Base-by-base conservation (phyloP, 2,888 invertebrate species). In the Harpalus rufipes region DNA sequence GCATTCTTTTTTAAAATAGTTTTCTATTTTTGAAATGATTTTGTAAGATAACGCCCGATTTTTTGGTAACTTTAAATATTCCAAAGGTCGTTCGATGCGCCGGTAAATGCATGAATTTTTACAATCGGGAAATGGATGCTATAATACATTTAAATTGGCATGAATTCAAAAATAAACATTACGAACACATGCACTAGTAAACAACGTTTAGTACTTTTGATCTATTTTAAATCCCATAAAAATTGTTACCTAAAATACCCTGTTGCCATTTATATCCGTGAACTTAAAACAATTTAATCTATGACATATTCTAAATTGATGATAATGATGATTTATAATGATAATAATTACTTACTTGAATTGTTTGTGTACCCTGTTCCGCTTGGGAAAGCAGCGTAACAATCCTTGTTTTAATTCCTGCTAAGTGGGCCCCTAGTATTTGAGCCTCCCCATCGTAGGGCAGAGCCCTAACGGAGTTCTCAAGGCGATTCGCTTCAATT, bases 351-450 rank as follows among this genome's bases (percentile, higher is more conserved):
- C 88, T 89, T 88, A 91, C 92, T 88, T 92, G 91, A 82, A 93
- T 89, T 87, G 91, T 90, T 61, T 89, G 90, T 58, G 93, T 92
- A 86, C 96, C 95, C 89, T 95, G 94, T 81, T 95, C 93, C 0
- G 96, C 95, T 88, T 96, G 95, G 0, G 93, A 92, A 81, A 95
- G 89, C 58, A 97, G 92, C 83, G 93, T 93, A 80, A 93, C 92
- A 86, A 96, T 94, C 87, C 94, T 93, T 76, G 94, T 93, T 87
- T 93, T 93, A 88, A 96, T 93, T 76, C 92, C 91, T 18, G 93
- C 91, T 84, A 95, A 90, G 85, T 93, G 93, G 76, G 92, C 92
- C 25, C 92, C 90, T 85, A 95, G 90, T 41, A 90, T 90, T 88
- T 94, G 93, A 16, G 93, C 93, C 88, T 95, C 96, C 59, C 92